Base-by-base conservation (phyloP, 2,888 invertebrate species). In the Euplexia lucipara region DNA sequence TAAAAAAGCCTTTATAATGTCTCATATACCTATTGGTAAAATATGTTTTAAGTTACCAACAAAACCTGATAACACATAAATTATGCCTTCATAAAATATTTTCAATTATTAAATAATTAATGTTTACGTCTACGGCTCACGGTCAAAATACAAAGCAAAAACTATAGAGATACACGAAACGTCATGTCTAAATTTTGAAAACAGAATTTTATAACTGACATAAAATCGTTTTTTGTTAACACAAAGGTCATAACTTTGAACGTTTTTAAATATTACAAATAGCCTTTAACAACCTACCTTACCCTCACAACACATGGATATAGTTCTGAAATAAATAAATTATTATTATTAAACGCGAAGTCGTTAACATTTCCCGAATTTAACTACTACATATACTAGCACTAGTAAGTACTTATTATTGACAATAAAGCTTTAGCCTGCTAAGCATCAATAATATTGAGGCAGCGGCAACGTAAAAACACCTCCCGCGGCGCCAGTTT, bases 401-500 rank as follows among this genome's bases (percentile, higher is more conserved):
- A n/a, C n/a, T n/a, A n/a, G 70, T 68, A 26, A 5, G 26, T 26
- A 2, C 26, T 26, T 26, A 63, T 77, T 73, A 79, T 73, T 56
- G 61, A 66, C 65, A 67, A 67, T 70, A 70, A 70, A 72, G 57
- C 63, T 71, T 62, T 69, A 61, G 57, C 66, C 51, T 70, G 69
- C 26, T 26, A 26, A 26, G 26, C 49, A 67, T 81, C 73, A 70
- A 73, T 75, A 59, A 68, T 56, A 59, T 65, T 75, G 47, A 59
- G 47, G 30, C 58, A 65, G 48, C 53, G 53, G 62, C 45, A 58
- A 70, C 70, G 70, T 77, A 77, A 73, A 78, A 71, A 71, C 67
- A 68, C 57, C 79, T 56, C 72, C 74, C 53, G 81, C 65, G 39
- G 78, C 47, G 74, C 51, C 39, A 22, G 35, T 60, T 79, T 69